Evolutionary conservation across 1,140 invertebrate genomes (phyloP), one percentile per base, ranked within the genome.

Genomic region (Scaptomyza hsui): DNA sequence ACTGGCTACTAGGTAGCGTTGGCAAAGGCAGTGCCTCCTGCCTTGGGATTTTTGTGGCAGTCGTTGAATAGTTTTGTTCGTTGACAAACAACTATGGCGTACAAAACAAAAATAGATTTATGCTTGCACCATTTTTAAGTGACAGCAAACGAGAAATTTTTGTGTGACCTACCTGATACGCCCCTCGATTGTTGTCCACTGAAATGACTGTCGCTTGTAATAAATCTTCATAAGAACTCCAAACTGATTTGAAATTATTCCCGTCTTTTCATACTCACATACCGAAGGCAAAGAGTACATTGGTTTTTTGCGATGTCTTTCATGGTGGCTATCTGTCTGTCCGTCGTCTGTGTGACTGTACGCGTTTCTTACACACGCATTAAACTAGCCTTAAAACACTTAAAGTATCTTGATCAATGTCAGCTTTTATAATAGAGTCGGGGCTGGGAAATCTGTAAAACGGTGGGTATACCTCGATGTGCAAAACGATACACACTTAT

Each of bases 101-200:
- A 72, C 65, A 62, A 85, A 80, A 78, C 74, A 81, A 88, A 88
- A 88, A 86, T 78, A 86, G 78, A 86, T 86, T 88, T 86, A 88
- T 88, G 78, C 82, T 86, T 86, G 82, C 82, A 78, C 74, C 78
- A 88, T 88, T 88, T 82, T 88, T 88, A 88, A 86, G 82, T 82
- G 83, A 86, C 82, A 88, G 82, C 70, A 78, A 86, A 81, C 77
- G 74, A 88, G 81, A 62, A 86, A 86, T 77, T 86, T 85, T 63
- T 85, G 60, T 86, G 70, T 64, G 61, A 24, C 35, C 59, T 44
- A 13, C 10, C 53, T 24, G 6, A 12, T 44, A 29, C 42, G 21
- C 57, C 49, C 49, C 39, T 44, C 44, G 13, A 47, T 41, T 62
- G 39, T 26, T n/a, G 42, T 10, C 59, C 62, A 56, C 35, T 72